A percentile compares a stretch with the other conserved stretches of the same genome.
Conservation (phyloP, 2,113 vertebrate genomes). For the Procavia capensis region DNA sequence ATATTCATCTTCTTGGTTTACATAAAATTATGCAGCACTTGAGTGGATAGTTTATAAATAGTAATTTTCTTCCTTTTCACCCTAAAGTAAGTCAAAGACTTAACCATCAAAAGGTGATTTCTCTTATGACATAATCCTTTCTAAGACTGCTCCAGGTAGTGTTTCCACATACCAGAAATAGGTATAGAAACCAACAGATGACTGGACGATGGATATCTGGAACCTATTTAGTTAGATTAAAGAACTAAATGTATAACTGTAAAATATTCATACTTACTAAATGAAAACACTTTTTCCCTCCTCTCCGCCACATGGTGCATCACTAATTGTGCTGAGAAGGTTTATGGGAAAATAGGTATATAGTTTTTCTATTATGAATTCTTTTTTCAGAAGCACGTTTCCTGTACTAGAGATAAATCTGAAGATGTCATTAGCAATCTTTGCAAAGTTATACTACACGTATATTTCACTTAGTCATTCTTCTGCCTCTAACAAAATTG, state of each 20-base stretch:
- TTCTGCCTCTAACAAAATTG: neutral
- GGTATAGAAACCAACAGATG: neutral
- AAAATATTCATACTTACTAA: constrained; percentile 33
- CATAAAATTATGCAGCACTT: neutral
- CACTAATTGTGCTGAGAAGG: neutral
- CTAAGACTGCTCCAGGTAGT: neutral
- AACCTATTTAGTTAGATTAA: neutral
- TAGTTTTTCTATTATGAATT: neutral
- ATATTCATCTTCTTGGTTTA: neutral
- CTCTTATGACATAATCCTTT: neutral
- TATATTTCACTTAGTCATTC: neutral
- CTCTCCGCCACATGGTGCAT: neutral
- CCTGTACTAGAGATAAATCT: neutral
- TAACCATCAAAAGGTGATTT: constrained; percentile 22
- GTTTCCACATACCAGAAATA: neutral
- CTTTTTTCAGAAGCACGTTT: constrained; percentile 47
- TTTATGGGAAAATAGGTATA: constrained; percentile 10
- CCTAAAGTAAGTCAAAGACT: neutral
- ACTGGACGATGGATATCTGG: neutral
- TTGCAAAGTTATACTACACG: neutral
- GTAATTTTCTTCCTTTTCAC: constrained; percentile 5
- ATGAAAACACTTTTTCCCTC: neutral
- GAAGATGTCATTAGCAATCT: neutral
- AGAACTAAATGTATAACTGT: neutral
- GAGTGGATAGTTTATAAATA: neutral